Conservation (phyloP, 2,888 invertebrate species). For the Gryllus longicercus region DNA sequence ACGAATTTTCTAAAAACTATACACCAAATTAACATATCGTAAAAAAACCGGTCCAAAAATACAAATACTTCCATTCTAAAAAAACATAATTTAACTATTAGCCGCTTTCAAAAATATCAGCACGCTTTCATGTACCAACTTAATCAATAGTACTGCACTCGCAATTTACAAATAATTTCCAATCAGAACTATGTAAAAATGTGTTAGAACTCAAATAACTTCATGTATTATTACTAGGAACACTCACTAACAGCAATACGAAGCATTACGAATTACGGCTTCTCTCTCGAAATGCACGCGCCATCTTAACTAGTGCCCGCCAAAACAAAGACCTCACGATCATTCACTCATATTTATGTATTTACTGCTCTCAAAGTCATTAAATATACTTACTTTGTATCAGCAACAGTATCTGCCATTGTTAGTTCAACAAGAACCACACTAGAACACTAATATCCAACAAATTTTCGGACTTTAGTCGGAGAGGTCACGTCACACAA, state of each 20-base stretch:
- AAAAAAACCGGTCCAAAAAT: too few species aligned
- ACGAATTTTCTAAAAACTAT: too few species aligned
- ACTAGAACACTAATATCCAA: constrained; percentile 27
- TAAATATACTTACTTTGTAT: constrained; percentile 61
- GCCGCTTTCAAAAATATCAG: too few species aligned
- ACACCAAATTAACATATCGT: too few species aligned
- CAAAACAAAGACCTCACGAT: constrained; percentile 34
- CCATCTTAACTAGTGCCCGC: constrained; percentile 35
- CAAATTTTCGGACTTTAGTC: constrained; percentile 19
- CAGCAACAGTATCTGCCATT: constrained; percentile 63
- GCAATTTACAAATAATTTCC: too few species aligned
- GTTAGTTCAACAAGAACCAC: constrained; percentile 39
- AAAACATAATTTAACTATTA: too few species aligned
- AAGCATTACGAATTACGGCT: background rate
- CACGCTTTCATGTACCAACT: too few species aligned
- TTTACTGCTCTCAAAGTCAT: background rate
- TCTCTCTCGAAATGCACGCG: constrained; percentile 25
- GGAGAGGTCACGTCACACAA: constrained; percentile 31
- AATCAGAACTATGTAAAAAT: background rate
- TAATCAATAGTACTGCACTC: too few species aligned
- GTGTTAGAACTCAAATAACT: background rate
- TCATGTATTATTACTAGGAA: background rate
- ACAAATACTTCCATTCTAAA: too few species aligned
- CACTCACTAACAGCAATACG: background rate
- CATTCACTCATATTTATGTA: constrained; percentile 25